phyloP scores from a whole-genome alignment of 2,888 invertebrate species.

The Macrosiphum euphorbiae region DNA sequence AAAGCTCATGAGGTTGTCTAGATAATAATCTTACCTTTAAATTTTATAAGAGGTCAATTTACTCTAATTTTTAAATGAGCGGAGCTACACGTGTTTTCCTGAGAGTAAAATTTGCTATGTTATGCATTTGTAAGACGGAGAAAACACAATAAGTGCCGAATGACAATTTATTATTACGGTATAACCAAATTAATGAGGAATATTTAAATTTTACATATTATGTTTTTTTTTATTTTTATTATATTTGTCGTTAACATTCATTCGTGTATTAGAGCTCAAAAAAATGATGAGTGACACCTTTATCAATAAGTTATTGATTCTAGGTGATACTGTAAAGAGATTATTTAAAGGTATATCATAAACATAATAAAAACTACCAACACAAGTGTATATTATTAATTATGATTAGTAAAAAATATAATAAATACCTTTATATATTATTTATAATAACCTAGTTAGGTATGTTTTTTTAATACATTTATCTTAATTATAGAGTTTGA shows the following conservation, averaged over 20 bases:
- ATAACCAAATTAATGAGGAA: background rate
- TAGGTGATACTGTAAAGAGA: background rate
- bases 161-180: background rate
- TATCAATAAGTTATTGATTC: background rate
- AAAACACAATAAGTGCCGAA: background rate
- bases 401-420: background rate
- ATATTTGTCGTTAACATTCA: background rate
- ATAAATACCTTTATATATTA: background rate
- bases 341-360: background rate
- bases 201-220: background rate
- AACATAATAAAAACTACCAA: background rate
- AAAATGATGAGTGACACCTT: background rate
- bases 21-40: no score
- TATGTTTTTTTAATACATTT: background rate
- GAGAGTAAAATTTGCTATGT: no score
- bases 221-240: no score
- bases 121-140: no score
- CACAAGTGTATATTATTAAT: background rate
- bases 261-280: background rate
- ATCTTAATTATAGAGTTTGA: background rate
- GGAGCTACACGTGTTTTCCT: no score
- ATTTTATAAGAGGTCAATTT: no score
- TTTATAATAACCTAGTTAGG: background rate
- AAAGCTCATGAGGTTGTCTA: no score
- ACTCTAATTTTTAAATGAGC: no score